Conservation (phyloP, 2,113 vertebrate species). For the Pao palembangensis region DNA sequence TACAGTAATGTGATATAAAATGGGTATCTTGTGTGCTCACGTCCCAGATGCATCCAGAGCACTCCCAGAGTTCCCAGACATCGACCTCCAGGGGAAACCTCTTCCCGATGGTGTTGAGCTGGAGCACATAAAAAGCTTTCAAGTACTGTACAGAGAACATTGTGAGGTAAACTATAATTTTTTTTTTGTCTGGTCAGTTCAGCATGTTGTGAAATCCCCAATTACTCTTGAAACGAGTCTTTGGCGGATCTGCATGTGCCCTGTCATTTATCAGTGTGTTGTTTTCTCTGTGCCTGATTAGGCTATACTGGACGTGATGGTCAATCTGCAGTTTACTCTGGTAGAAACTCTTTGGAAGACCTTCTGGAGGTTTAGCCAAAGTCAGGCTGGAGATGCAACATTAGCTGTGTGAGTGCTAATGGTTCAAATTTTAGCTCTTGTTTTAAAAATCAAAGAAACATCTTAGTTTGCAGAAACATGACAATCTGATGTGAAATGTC, state of each 20-base stretch:
- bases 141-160: constrained; percentile 90
- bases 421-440: background rate
- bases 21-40: constrained; percentile 7
- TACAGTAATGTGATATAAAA: background rate
- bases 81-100: constrained; percentile 84
- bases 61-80: constrained; percentile 86
- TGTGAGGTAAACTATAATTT: constrained; percentile 80
- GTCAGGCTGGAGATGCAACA: constrained; percentile 78
- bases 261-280: background rate
- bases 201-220: background rate
- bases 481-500: constrained; percentile 1
- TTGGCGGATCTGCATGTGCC: background rate
- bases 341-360: constrained; percentile 94
- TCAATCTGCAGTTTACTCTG: constrained; percentile 91
- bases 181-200: background rate
- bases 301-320: constrained; percentile 92
- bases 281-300: constrained; percentile 41
- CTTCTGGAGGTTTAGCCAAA: constrained; percentile 90
- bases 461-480: background rate
- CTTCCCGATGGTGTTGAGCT: constrained; percentile 84
- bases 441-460: background rate
- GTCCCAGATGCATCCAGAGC: constrained; percentile 83
- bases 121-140: constrained; percentile 88
- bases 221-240: too few species aligned
- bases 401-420: constrained; percentile 81